Base-by-base conservation (phyloP, 2,113 vertebrate species). In the Sciurus niger region DNA sequence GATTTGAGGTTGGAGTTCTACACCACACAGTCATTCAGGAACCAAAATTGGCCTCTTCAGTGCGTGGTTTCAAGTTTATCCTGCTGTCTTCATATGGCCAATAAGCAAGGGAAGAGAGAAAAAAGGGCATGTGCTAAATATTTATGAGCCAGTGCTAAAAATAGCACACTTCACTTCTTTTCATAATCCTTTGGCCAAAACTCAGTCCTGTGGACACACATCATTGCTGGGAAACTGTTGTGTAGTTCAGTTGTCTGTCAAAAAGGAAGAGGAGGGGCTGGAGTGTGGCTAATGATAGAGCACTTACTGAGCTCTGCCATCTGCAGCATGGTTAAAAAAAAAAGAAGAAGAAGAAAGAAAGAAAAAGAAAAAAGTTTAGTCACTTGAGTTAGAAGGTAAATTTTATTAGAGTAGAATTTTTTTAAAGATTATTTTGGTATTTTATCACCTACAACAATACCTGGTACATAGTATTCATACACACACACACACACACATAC, bases 1-100 rank as follows among this genome's bases (percentile, higher is more conserved):
- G 5, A 30, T 25, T 20, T 46, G 20, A 40, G 53, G 14, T 3
- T 34, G 4, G 1, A 1, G 1, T 0, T 85, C 1, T 53, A 16
- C 5, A 8, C 32, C 48, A 34, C 37, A 73, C 2, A 48, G 9
- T 58, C n/a, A 77, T 51, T 74, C 18, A 34, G 8, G 16, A 84
- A 60, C 12, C 8, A 46, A 68, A 22, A 24, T 5, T 5, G 25
- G 46, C 25, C 30, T 30, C 70, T 73, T 43, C 25, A 46, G n/a
- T 17, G 9, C 25, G 14, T 93, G 67, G 14, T 74, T 60, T 82
- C 43, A 10, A 10, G 1, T 11, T 65, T 8, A 63, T 72, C 8
- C 34, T 88, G 32, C 8, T 4, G 30, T 55, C 14, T 93, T 28
- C 6, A 20, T 53, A 65, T 4, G 87, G 13, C 7, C 9, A 79